Base-by-base conservation (phyloP, 2,797 vertebrate genomes). In the Melanotaenia pygmaea region DNA sequence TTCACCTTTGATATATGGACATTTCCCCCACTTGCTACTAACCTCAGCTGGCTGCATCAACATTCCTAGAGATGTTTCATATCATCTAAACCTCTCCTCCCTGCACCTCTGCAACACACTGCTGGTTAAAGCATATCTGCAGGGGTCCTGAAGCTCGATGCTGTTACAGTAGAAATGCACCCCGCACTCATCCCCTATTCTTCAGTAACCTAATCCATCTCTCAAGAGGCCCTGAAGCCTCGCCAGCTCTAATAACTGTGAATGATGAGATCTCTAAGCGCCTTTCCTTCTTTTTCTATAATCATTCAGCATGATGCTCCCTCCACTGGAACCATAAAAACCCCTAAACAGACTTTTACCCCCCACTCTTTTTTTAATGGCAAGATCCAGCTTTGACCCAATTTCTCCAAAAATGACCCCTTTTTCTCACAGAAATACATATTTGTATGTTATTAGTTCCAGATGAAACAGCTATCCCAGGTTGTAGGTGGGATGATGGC, bases 131-230 rank as follows among this genome's bases (percentile, higher is more conserved):
- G 38, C 32, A 14, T 67, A 54, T 75, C 79, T 8, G 26, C 66
- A 35, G 71, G 69, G 79, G 67, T 75, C 43, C 64, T 61, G 68
- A 66, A 70, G 81, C 56, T 61, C 47, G 70, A 80, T 79, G 79
- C 78, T 20, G 54, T 76, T 82, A 77, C 67, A 68, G 74, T 71
- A 76, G 62, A 83, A 72, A 74, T 70, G 77, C 77, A 66, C 67
- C 76, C 73, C 65, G 14, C 64, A 11, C 63, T 67, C 60, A 2
- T 26, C 50, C 43, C 43, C 24, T 5, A 51, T 66, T 65, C 79
- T 43, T 35, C 65, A 65, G 83, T 77, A 88, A 91, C 85, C 76
- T 79, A 87, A 89, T 86, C 84, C 68, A 71, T 61, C 75, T 67
- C 84, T 68, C 54, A 38, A 70, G 86, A 74, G 82, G 81, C 79